Evolutionary conservation across 2,888 invertebrate genomes (phyloP), one percentile per base, ranked within the genome.

Genomic region (Drosophila vallismaia): DNA sequence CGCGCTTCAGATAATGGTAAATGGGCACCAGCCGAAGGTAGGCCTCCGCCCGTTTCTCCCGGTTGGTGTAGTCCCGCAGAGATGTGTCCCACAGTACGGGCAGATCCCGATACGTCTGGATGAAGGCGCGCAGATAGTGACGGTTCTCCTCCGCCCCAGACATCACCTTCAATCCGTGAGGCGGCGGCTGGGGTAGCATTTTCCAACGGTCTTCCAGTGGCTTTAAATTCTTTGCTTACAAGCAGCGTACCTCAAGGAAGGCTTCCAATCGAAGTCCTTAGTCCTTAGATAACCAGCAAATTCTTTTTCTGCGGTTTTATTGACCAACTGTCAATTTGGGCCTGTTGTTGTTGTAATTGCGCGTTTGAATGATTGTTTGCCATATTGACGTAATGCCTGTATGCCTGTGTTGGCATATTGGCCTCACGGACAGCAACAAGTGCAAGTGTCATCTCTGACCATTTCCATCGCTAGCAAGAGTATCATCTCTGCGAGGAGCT

Each of bases 21-120:
- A 91, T 89, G 29, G 90, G 89, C 58, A 89, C 79, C 9, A 89
- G 64, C 3, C 90, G 81, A 14, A 88, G 85, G 52, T 91, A 91
- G 0, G 90, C 91, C 51, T 90, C 88, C 3, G 88, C 88, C 1
- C 91, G 77, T 55, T 91, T 91, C 42, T 91, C 91, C 0, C 91
- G 88, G 45, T 90, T 91, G 3, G 91, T 90, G 67, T 91, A 91
- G 45, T 91, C 91, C 1, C 90, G 77, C 10, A 90, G 59, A 10
- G 91, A 89, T 3, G 90, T 89, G 69, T 91, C 91, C 91, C 91
- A 91, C 0, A 91, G 75, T 3, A 91, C 89, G 12, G 91, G 91
- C 62, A 91, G 74, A 24, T 89, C 89, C 19, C 88, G 79, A 49
- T 90, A 90, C 1, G 89, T 90, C 49, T 90, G 89, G 52, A 90